Conservation (phyloP, 2,113 vertebrate genomes). For the Vombatus ursinus region DNA sequence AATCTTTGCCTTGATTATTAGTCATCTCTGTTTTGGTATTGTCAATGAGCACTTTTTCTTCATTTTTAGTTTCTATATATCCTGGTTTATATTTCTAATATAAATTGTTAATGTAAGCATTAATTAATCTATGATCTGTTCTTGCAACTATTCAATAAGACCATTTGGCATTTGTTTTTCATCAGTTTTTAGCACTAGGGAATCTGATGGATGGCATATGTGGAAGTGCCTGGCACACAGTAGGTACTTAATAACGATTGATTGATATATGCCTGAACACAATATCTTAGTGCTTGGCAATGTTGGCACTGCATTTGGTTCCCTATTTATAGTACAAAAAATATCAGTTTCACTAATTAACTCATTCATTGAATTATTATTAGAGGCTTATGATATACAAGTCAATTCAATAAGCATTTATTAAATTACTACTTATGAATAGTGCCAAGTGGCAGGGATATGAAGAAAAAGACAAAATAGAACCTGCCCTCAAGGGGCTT, state of each 20-base stretch:
- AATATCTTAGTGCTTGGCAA: too few relatives aligned
- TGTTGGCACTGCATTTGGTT: too few relatives aligned
- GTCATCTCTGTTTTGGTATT: slow-evolving; percentile 45
- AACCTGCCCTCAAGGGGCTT: background rate
- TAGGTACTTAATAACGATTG: too few relatives aligned
- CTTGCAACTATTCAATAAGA: slow-evolving; percentile 17
- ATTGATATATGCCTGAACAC: too few relatives aligned
- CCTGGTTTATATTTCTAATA: slow-evolving; percentile 37
- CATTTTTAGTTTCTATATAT: slow-evolving; percentile 33
- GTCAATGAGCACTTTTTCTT: slow-evolving; percentile 12
- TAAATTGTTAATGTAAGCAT: slow-evolving; percentile 44
- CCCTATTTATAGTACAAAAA: too few relatives aligned
- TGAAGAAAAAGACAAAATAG: background rate
- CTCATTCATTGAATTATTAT: too few relatives aligned
- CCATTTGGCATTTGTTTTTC: slow-evolving; percentile 38
- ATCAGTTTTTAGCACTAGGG: slow-evolving; percentile 38
- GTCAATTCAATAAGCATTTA: too few relatives aligned
- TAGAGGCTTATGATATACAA: too few relatives aligned
- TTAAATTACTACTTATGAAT: too few relatives aligned
- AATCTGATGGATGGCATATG: slow-evolving; percentile 21
- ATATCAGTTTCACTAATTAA: too few relatives aligned
- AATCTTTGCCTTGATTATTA: slow-evolving; percentile 57
- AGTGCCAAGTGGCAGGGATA: background rate
- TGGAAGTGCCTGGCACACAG: too few relatives aligned
- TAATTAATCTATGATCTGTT: slow-evolving; percentile 55